These are phyloP conservation scores for Nymphalis urticae DNA, from an alignment of 2,888 invertebrate genomes.

Conservation along the genomic window DNA sequence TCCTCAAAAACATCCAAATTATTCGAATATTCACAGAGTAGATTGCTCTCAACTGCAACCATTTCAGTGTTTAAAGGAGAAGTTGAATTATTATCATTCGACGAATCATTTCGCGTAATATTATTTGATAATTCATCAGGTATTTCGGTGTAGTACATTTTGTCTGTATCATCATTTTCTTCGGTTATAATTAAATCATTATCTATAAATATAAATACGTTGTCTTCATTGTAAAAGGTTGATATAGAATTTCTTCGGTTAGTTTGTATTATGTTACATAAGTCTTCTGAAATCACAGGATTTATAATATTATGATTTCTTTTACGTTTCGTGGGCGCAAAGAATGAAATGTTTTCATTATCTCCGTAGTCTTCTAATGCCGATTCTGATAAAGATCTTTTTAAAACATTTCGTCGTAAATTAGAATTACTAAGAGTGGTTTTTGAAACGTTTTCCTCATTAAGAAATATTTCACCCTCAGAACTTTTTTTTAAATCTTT, in stretches of 20 bases:
- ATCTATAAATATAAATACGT: conserved; percentile 73
- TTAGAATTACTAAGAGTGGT: not conserved
- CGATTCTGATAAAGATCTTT: conserved; percentile 72
- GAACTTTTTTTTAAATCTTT: not conserved
- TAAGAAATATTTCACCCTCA: not conserved
- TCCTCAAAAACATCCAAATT: conserved; percentile 49
- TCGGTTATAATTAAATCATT: conserved; percentile 66
- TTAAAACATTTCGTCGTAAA: conserved; percentile 47
- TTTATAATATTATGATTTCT: conserved; percentile 47
- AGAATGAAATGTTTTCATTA: conserved; percentile 27
- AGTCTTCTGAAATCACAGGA: conserved; percentile 49
- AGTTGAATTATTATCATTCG: conserved; percentile 40
- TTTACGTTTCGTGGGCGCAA: conserved; percentile 54
- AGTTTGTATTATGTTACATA: conserved; percentile 58
- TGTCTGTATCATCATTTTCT: conserved; percentile 58
- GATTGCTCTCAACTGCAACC: conserved; percentile 34
- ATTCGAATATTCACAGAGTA: conserved; percentile 46
- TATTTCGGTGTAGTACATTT: conserved; percentile 61
- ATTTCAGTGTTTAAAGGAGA: conserved; percentile 31
- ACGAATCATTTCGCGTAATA: conserved; percentile 22
- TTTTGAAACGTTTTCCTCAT: not conserved
- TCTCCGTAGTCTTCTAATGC: conserved; percentile 49
- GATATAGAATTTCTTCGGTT: conserved; percentile 72
- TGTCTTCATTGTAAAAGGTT: conserved; percentile 63
- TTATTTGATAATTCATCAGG: conserved; percentile 50